A percentile compares a stretch with the other conserved stretches of the same genome.
Evolutionary conservation across 2,888 invertebrate genomes (phyloP).

Genomic region (Oscheius sp.): DNA sequence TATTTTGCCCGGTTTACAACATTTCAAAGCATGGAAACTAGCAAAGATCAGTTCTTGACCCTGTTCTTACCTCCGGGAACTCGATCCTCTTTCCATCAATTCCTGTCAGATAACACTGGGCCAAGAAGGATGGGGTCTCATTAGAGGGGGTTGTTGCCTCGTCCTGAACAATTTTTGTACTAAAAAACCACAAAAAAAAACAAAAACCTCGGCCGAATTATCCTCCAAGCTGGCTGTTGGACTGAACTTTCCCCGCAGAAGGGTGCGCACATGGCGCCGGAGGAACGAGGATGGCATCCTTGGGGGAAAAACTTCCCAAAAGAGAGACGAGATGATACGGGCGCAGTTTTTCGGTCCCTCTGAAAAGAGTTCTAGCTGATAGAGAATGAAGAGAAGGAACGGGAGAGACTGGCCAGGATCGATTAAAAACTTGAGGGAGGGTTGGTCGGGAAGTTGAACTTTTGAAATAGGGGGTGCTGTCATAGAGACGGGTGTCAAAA

Average conservation of each 20-base stretch:
- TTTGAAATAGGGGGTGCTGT: neutral
- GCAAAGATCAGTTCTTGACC: neutral
- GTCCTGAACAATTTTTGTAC: constrained; percentile 33
- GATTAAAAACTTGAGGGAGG: neutral
- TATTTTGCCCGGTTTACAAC: too few species aligned
- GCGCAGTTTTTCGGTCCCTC: neutral
- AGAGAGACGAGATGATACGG: neutral
- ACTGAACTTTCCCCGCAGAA: constrained; percentile 63
- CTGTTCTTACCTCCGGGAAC: constrained; percentile 50
- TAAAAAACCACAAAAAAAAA: neutral
- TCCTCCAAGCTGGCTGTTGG: constrained; percentile 52
- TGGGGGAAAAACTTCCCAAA: neutral
- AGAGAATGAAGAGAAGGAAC: too few species aligned
- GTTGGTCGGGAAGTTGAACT: neutral
- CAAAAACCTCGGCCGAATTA: constrained; percentile 32
- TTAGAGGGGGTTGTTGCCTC: constrained; percentile 50
- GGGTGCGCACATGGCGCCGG: constrained; percentile 64
- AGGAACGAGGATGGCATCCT: constrained; percentile 57
- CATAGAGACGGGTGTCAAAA: constrained; percentile 3
- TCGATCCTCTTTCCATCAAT: constrained; percentile 50
- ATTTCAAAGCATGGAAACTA: neutral
- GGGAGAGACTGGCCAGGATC: too few species aligned
- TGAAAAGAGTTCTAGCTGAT: too few species aligned
- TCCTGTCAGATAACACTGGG: constrained; percentile 47
- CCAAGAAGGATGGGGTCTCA: constrained; percentile 41